Conservation (phyloP, 2,888 invertebrate genomes). For the Vanessa cardui region DNA sequence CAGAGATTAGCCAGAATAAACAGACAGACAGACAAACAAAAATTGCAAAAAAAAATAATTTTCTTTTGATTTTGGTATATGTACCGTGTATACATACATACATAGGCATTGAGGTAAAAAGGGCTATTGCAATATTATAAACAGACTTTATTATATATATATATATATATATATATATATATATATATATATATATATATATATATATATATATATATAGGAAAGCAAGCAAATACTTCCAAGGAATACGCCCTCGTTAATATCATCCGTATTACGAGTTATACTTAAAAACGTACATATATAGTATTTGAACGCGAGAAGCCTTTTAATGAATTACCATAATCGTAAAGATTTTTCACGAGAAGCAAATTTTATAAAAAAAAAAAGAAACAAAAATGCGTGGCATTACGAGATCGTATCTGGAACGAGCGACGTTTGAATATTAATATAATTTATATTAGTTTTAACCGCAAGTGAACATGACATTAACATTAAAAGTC, state of each 20-base stretch:
- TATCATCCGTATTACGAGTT: not conserved
- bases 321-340: slow-evolving; percentile 68
- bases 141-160: no score
- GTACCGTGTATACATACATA: no score
- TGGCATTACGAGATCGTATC: slow-evolving; percentile 48
- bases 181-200: no score
- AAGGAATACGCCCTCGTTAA: no score
- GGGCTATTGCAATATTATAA: no score
- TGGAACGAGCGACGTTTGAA: slow-evolving; percentile 30
- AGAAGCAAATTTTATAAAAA: slow-evolving; percentile 30
- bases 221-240: not conserved
- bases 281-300: not conserved
- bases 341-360: slow-evolving; percentile 48
- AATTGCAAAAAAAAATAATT: no score
- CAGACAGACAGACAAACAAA: no score
- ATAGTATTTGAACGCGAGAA: slow-evolving; percentile 42
- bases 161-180: no score
- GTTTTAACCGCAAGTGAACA: slow-evolving; percentile 17
- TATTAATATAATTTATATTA: slow-evolving; percentile 33
- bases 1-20: no score
- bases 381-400: slow-evolving; percentile 50
- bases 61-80: no score
- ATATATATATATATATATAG: no score
- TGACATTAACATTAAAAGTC: slow-evolving; percentile 14
- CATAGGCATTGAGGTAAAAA: no score